Evolutionary conservation across 2,797 vertebrate genomes (phyloP).

Genomic region (Monodelphis domestica): DNA sequence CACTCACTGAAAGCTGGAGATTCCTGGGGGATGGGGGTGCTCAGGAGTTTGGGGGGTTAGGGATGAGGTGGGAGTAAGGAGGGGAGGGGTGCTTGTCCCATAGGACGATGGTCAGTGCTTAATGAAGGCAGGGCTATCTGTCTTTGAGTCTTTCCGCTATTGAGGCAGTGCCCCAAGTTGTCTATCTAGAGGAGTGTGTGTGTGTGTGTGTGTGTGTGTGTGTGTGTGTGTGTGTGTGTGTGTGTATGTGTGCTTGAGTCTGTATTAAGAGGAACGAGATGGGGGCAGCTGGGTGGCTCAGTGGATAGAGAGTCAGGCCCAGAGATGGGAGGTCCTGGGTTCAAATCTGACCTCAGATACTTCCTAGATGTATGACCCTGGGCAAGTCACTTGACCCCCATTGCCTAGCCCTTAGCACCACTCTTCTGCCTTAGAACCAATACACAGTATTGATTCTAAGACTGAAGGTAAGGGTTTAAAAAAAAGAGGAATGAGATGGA

Average conservation of each 20-base stretch:
- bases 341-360: too few species aligned
- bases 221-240: not conserved
- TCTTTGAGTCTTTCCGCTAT: not conserved
- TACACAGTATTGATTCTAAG: too few species aligned
- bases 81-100: not conserved
- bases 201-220: not conserved
- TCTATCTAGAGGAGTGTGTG: not conserved
- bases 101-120: not conserved
- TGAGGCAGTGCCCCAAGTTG: not conserved
- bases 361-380: too few species aligned
- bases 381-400: too few species aligned
- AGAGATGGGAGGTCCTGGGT: too few species aligned
- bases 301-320: too few species aligned
- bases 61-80: not conserved
- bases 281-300: too few species aligned
- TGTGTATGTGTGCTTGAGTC: not conserved
- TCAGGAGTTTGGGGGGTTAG: not conserved
- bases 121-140: not conserved
- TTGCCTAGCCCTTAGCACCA: too few species aligned
- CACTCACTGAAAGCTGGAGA: not conserved
- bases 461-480: too few species aligned
- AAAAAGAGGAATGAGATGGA: not conserved
- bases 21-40: not conserved
- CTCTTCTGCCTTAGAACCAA: too few species aligned
- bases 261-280: not conserved